A percentile compares a stretch with the other conserved stretches of the same genome.
Conservation (phyloP, 2,888 invertebrate species). For the Sisyra nigra region DNA sequence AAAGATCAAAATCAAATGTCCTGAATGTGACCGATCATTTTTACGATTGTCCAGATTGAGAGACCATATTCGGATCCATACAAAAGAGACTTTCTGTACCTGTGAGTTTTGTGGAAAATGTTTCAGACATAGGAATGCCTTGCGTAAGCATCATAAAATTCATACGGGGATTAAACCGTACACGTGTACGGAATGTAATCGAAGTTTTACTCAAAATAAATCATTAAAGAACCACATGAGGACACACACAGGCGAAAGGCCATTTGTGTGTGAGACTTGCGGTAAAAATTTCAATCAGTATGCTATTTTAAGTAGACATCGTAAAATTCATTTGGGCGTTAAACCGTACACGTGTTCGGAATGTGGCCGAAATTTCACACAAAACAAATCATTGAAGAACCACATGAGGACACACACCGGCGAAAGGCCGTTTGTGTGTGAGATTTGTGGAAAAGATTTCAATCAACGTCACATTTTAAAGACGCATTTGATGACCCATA, state of each 20-base stretch:
- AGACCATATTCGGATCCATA: constrained; percentile 5
- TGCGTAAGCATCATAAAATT: constrained; percentile 3
- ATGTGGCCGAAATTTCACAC: constrained; percentile 5
- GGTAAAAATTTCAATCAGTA: no score
- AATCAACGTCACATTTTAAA: constrained; percentile 6
- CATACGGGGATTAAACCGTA: constrained; percentile 6
- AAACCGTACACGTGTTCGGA: constrained; percentile 5
- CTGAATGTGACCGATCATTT: constrained; percentile 6
- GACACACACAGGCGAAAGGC: constrained; percentile 7
- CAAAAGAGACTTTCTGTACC: constrained; percentile 1
- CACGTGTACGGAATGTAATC: constrained; percentile 1
- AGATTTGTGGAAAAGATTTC: constrained; percentile 6
- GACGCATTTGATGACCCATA: constrained; percentile 8
- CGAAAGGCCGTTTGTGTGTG: constrained; percentile 7
- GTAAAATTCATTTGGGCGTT: constrained; percentile 5
- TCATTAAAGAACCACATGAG: constrained; percentile 7
- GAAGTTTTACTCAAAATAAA: constrained; percentile 8
- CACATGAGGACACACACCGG: constrained; percentile 8
- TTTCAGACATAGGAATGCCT: not conserved
- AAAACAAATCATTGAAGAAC: constrained; percentile 8
- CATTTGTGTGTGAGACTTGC: constrained; percentile 8
- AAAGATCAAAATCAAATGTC: not conserved
- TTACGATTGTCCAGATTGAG: not conserved
- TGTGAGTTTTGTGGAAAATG: constrained; percentile 9
- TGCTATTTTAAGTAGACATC: no score